Percentiles rank a stretch among this genome's conserved stretches.
Conservation (phyloP, 2,888 invertebrate genomes). For the Ecdyonurus torrentis region DNA sequence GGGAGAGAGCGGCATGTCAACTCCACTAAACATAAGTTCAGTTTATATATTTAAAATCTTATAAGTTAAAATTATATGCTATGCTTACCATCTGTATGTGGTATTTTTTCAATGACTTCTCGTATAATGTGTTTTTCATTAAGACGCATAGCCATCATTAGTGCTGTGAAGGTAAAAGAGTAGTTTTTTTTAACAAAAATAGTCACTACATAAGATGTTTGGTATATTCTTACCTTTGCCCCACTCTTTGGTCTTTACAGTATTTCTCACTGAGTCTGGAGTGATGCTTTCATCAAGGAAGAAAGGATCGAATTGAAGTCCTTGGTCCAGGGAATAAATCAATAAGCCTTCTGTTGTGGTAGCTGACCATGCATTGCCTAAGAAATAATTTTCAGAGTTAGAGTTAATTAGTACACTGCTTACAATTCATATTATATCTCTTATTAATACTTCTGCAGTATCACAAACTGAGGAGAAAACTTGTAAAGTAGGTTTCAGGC, state of each 20-base stretch:
- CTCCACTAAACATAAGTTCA: no score
- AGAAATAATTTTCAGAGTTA: no score
- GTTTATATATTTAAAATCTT: no score
- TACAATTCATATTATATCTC: neutral
- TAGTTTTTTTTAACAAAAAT: neutral
- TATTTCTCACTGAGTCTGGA: conserved; percentile 45
- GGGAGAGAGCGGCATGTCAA: conserved; percentile 53
- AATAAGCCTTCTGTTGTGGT: conserved; percentile 91
- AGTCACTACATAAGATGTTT: no score
- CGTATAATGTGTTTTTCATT: conserved; percentile 61
- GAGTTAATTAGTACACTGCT: neutral
- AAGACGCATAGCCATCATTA: conserved; percentile 71
- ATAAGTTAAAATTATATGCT: no score
- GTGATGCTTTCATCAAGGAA: conserved; percentile 73
- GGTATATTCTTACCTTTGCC: conserved; percentile 31
- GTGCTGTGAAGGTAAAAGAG: conserved; percentile 37
- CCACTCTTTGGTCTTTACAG: conserved; percentile 40
- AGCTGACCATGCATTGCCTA: conserved; percentile 77
- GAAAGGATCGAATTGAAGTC: conserved; percentile 84
- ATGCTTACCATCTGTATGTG: conserved; percentile 51
- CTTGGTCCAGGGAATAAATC: conserved; percentile 63
- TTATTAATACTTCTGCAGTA: neutral
- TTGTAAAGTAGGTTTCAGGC: no score
- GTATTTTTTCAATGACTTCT: conserved; percentile 68
- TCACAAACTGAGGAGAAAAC: no score